These are phyloP conservation scores for Sternotherus odoratus DNA, from an alignment of 2,797 vertebrate genomes.

Conservation along the genomic window DNA sequence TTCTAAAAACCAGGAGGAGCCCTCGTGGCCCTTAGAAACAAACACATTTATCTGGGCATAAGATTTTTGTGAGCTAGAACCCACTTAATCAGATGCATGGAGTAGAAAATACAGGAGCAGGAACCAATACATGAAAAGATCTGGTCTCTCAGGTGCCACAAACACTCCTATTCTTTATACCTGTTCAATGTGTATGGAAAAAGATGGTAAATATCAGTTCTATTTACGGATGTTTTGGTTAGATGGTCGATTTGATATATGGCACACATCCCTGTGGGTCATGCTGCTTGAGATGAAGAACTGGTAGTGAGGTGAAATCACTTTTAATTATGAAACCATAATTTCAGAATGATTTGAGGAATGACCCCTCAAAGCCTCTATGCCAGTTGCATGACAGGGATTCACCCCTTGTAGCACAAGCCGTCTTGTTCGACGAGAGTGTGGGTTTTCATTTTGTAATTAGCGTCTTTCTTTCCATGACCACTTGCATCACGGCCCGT, in stretches of 20 bases:
- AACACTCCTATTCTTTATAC: too few relatives aligned
- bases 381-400: too few relatives aligned
- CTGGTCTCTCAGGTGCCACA: too few relatives aligned
- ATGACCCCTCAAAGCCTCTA: not conserved
- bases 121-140: too few relatives aligned
- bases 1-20: slow-evolving; percentile 8
- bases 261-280: rapidly evolving
- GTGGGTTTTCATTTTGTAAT: not conserved
- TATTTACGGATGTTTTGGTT: rapidly evolving
- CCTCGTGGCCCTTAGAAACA: too few relatives aligned
- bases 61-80: too few relatives aligned
- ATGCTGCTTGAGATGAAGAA: not conserved
- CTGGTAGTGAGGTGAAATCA: rapidly evolving
- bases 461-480: not conserved
- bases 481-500: not conserved
- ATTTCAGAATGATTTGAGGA: not conserved
- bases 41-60: too few relatives aligned
- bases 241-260: not conserved
- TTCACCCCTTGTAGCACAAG: not conserved
- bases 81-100: too few relatives aligned
- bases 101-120: too few relatives aligned
- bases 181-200: not conserved
- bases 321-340: rapidly evolving
- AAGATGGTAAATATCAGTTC: rapidly evolving
- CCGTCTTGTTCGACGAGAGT: not conserved